A percentile compares a stretch with the other conserved stretches of the same genome.
Evolutionary conservation across 2,797 vertebrate species (phyloP).

Genomic region (Neomorphus geoffroyi): DNA sequence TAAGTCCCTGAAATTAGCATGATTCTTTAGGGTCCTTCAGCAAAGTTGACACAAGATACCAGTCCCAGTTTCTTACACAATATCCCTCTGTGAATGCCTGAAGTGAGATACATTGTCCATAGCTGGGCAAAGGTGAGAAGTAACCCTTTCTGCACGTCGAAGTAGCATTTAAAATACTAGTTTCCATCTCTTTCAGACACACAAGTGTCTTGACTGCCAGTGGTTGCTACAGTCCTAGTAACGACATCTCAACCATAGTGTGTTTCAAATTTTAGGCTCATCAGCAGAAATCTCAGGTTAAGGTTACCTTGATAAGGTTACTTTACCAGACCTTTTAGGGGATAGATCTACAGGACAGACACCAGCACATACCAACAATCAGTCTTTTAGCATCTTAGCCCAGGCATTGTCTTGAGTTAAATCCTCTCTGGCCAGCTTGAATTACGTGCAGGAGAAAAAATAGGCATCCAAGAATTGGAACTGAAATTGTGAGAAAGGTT

Average conservation of each 20-base stretch:
- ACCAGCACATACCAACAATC: background rate
- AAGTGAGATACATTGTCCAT: background rate
- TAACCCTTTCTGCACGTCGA: background rate
- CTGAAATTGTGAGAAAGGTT: background rate
- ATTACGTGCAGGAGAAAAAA: background rate
- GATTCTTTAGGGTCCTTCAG: background rate
- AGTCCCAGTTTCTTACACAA: background rate
- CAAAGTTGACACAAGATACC: background rate
- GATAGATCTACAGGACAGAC: background rate
- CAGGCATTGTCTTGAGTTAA: background rate
- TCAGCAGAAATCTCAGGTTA: background rate
- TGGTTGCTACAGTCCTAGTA: background rate
- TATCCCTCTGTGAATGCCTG: background rate
- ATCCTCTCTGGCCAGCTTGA: background rate
- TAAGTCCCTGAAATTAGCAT: background rate
- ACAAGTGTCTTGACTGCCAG: background rate
- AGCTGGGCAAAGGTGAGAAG: background rate
- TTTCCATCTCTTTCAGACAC: background rate
- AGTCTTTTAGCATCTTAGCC: background rate
- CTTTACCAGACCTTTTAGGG: rapidly evolving
- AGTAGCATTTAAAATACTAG: background rate
- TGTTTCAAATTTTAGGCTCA: background rate
- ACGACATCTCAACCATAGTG: background rate
- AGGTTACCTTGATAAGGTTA: background rate
- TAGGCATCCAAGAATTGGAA: background rate